These are phyloP conservation scores for Peromyscus leucopus DNA, from an alignment of 2,113 vertebrate genomes.

Conservation along the genomic window DNA sequence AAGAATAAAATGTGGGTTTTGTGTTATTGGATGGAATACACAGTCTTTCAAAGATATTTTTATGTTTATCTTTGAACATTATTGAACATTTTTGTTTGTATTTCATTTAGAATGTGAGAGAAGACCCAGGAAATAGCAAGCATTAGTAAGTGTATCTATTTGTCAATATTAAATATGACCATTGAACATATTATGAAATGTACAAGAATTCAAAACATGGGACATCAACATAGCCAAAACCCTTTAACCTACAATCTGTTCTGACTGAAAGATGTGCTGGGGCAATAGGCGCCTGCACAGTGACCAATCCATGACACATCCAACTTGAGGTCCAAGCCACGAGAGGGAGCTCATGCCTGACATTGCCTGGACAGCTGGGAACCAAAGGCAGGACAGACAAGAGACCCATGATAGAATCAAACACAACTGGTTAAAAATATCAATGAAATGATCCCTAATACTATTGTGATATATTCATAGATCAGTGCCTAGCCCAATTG, in stretches of 20 bases:
- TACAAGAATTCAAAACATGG: background rate
- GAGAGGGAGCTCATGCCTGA: background rate
- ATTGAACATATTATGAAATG: background rate
- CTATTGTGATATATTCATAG: background rate
- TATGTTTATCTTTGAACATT: background rate
- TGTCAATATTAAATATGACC: background rate
- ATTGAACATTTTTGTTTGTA: background rate
- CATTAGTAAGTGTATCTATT: background rate
- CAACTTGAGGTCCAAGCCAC: background rate
- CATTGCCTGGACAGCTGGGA: background rate
- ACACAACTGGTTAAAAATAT: background rate
- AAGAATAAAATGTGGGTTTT: background rate
- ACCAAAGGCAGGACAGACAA: background rate
- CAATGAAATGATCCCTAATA: background rate
- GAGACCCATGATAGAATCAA: background rate
- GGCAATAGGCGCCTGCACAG: background rate
- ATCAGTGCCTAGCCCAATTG: background rate
- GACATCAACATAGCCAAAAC: background rate
- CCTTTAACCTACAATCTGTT: background rate
- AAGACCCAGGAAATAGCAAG: background rate
- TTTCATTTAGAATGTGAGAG: background rate
- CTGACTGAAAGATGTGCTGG: background rate
- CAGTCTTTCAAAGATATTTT: background rate
- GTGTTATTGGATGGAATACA: background rate
- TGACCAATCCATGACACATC: background rate